phyloP scores from a whole-genome alignment of 2,888 invertebrate genomes.

The Artemia sinica region DNA sequence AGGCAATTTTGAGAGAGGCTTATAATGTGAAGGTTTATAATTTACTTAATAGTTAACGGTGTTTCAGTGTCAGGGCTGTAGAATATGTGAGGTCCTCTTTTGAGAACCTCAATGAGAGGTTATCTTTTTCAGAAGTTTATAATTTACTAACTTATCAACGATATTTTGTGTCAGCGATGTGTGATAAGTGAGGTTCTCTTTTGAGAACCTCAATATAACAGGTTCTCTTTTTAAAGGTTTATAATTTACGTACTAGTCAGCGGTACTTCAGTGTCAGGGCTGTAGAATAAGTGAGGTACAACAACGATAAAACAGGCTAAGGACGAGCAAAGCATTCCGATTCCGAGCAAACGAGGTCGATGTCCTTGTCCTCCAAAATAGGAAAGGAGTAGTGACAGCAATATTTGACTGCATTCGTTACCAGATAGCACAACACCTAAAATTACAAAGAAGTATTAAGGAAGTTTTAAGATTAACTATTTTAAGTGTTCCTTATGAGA shows the following conservation, averaged over 20 bases:
- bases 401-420: slow-evolving; percentile 51
- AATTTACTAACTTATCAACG: no score
- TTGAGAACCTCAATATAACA: no score
- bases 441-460: slow-evolving; percentile 23
- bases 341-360: slow-evolving; percentile 52
- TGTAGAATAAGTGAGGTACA: slow-evolving; percentile 48
- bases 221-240: no score
- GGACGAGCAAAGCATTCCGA: slow-evolving; percentile 45
- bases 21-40: no score
- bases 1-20: no score
- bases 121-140: no score
- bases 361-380: slow-evolving; percentile 53
- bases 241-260: no score
- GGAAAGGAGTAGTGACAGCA: slow-evolving; percentile 46
- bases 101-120: no score
- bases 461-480: neutral
- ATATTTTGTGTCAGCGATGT: no score
- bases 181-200: no score
- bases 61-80: slow-evolving; percentile 44
- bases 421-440: slow-evolving; percentile 52
- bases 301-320: slow-evolving; percentile 47
- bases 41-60: no score
- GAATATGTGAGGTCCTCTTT: slow-evolving; percentile 48
- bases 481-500: neutral
- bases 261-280: slow-evolving; percentile 34